Base-by-base conservation (phyloP, 2,797 vertebrate species). In the Tympanoctomys barrerae region DNA sequence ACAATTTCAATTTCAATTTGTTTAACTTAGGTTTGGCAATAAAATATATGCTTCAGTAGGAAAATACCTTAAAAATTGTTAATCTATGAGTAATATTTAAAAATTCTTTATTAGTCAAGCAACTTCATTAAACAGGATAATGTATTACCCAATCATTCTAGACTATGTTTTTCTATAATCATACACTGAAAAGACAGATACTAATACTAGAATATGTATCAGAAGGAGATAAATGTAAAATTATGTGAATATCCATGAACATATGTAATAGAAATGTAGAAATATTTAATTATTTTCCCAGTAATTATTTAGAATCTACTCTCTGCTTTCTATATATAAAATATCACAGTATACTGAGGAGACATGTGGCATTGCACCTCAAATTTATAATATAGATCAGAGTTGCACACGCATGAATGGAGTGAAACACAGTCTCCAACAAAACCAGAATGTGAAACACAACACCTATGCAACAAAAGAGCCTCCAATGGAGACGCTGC, bases 91-190 rank as follows among this genome's bases (percentile, higher is more conserved):
- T 94, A 62, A 92, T 84, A 95, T 71, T 95, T 81, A 94, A 59
- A 89, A 89, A 94, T 36, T 68, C 70, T 93, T 86, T 93, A 93
- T 77, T 93, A 91, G 80, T 80, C 24, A 94, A 87, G 82, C 18
- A 95, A 93, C 66, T 94, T 95, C 75, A 97, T 89, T 95, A 82
- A 96, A 91, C 11, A 94, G 77, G 75, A 91, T 75, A 95, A 94
- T 54, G n/a, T 24, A 89, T 14, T 84, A 52, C 36, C 33, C 19
- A 70, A 54, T 26, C 31, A 87, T 92, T 84, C 73, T 28, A 96
- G 42, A 92, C 49, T 89, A 62, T 14, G 79, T 70, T 91, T 95
- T 92, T 96, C 80, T 89, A 14, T 82, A 86, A 85, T 90, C 84
- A 82, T 79, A 31, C 36, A 68, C 73, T 75, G 81, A 92, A 97